phyloP scores from a whole-genome alignment of 2,888 invertebrate species.

The Clostera curtula region DNA sequence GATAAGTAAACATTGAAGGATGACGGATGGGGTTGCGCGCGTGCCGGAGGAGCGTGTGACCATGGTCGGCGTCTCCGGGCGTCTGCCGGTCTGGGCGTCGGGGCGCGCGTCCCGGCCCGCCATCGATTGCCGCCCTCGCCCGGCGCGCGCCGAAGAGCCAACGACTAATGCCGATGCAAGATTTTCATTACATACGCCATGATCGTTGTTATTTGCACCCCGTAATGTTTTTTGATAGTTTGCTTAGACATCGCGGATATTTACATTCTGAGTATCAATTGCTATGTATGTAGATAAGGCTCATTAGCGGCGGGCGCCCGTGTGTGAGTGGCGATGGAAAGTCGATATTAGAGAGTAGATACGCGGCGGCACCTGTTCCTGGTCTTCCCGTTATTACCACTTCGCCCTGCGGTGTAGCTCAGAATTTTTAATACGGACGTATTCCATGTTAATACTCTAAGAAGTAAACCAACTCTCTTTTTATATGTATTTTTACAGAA shows the following conservation, averaged over 20 bases:
- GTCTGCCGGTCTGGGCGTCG: constrained; percentile 78
- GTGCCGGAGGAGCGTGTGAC: constrained; percentile 50
- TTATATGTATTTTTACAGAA: no score
- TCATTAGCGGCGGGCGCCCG: constrained; percentile 23
- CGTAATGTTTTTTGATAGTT: constrained; percentile 71
- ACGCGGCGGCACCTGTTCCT: constrained; percentile 47
- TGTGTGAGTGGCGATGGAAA: constrained; percentile 38
- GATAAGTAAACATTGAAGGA: constrained; percentile 68
- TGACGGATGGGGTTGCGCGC: constrained; percentile 51
- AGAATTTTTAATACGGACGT: constrained; percentile 33
- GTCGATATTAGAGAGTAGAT: constrained; percentile 39
- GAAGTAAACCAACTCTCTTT: no score
- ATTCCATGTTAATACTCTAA: constrained; percentile 21
- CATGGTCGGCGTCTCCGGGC: constrained; percentile 70
- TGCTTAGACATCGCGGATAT: constrained; percentile 47
- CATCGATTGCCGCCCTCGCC: constrained; percentile 72
- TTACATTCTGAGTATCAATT: constrained; percentile 31
- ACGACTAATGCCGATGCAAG: constrained; percentile 65
- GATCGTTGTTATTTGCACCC: constrained; percentile 73
- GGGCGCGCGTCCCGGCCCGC: constrained; percentile 70
- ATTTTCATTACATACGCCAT: constrained; percentile 72
- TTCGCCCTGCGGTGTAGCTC: constrained; percentile 34
- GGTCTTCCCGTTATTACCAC: constrained; percentile 38
- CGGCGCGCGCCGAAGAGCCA: constrained; percentile 63
- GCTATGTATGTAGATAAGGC: constrained; percentile 31